These are phyloP conservation scores for Eretmocerus hayati DNA, from an alignment of 2,888 invertebrate species.

Conservation along the genomic window DNA sequence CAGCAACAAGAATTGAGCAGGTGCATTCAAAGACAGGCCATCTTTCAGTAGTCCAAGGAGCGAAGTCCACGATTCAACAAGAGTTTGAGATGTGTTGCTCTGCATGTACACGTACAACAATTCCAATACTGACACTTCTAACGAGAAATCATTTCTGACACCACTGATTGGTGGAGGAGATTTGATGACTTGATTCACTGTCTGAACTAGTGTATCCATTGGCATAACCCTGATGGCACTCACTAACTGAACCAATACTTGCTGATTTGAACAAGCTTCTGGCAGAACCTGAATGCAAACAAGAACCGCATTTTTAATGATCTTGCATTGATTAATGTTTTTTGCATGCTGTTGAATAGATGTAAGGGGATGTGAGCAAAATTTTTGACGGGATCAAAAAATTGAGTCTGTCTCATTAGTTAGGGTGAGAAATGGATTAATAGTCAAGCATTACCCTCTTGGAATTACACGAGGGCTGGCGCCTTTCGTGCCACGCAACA, in stretches of 20 bases:
- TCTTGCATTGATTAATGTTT: not conserved
- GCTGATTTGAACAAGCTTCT: constrained; percentile 62
- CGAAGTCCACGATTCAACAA: constrained; percentile 73
- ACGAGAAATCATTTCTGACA: constrained; percentile 53
- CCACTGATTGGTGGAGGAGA: constrained; percentile 62
- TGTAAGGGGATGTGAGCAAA: too few species aligned
- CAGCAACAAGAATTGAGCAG: constrained; percentile 71
- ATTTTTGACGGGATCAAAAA: not conserved
- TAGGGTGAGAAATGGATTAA: not conserved
- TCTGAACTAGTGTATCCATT: constrained; percentile 74
- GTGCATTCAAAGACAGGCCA: constrained; percentile 63
- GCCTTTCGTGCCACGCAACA: constrained; percentile 76
- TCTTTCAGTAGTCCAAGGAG: constrained; percentile 70
- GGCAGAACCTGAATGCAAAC: constrained; percentile 50
- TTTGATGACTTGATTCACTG: constrained; percentile 73
- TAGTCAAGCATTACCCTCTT: constrained; percentile 40
- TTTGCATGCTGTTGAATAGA: not conserved
- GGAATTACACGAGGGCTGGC: constrained; percentile 48
- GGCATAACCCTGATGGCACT: constrained; percentile 77
- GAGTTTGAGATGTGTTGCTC: constrained; percentile 60
- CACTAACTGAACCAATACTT: constrained; percentile 70
- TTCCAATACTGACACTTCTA: constrained; percentile 78
- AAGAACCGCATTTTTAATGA: too few species aligned
- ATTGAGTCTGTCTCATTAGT: too few species aligned
- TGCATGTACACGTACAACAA: constrained; percentile 68